Base-by-base conservation (phyloP, 2,888 invertebrate species). In the Pammene fasciana region DNA sequence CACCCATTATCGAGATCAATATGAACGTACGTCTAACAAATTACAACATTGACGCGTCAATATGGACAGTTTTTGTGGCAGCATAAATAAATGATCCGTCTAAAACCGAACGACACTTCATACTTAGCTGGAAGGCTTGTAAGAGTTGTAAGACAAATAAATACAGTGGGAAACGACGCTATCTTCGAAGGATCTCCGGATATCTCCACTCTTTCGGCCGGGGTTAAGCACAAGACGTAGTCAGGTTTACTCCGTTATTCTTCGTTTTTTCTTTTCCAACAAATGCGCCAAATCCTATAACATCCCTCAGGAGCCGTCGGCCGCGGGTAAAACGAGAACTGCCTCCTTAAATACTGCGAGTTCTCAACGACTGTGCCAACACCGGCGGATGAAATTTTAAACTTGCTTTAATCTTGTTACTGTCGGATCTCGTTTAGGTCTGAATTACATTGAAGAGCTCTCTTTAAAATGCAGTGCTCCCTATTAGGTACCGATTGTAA, bases 261-360 rank as follows among this genome's bases (percentile, higher is more conserved):
- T 74, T 72, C 80, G 80, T 84, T 86, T 85, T 80, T 76, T 79
- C 78, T 78, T 78, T 80, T 80, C 80, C 54, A 54, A 65, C 70
- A 65, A 72, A 70, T 46, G 67, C 72, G 68, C 82, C 83, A 86
- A 88, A 88, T 86, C 86, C 86, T 83, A 83, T 79, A 84, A 84
- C 84, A 85, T 85, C 86, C 84, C 82, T 72, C 73, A 81, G 80
- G 85, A 86, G 79, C 73, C 74, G 75, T 66, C 71, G 76, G 78
- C 75, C 75, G 76, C 77, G 83, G 82, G 77, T 83, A 84, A 85
- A 87, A 84, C 80, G 84, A 78, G 79, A 80, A 82, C 80, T 81
- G 83, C 85, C 84, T 86, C 76, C 82, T 88, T 87, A 86, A 87
- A 87, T 80, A 80, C 81, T 74, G 78, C 75, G 77, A 86, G 80